Evolutionary conservation across 2,797 vertebrate species (phyloP).

Genomic region (Rhinichthys osculus): DNA sequence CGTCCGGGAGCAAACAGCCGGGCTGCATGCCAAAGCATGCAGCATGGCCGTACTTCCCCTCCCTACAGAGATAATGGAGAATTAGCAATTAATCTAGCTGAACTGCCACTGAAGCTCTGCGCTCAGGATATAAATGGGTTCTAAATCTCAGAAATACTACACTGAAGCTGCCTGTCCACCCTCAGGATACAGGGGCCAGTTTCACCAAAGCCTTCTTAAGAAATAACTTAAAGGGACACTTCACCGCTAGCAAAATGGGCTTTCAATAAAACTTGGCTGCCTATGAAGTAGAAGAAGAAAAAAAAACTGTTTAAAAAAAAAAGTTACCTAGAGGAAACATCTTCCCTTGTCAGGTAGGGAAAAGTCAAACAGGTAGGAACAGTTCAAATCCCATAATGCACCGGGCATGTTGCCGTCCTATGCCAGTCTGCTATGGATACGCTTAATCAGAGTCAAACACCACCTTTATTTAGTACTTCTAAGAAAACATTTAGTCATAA

Average conservation of each 20-base stretch:
- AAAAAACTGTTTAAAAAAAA: no score
- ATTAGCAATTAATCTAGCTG: neutral
- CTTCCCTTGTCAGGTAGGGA: no score
- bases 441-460: no score
- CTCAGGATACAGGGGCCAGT: neutral
- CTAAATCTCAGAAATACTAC: neutral
- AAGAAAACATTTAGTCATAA: no score
- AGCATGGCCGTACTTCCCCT: conserved; percentile 94
- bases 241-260: neutral
- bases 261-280: neutral
- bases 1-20: conserved; percentile 85
- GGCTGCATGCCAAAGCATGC: conserved; percentile 97
- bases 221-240: neutral
- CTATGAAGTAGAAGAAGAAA: neutral
- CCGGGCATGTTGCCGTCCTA: no score
- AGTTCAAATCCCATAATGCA: no score
- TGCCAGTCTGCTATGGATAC: no score
- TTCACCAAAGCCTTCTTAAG: neutral
- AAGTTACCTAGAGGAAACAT: no score
- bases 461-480: no score
- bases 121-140: neutral
- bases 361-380: no score
- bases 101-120: neutral
- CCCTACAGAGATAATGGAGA: conserved; percentile 69
- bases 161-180: no score